These are phyloP conservation scores for Harpagoxenus sublaevis DNA, from an alignment of 2,888 invertebrate species.

Conservation along the genomic window DNA sequence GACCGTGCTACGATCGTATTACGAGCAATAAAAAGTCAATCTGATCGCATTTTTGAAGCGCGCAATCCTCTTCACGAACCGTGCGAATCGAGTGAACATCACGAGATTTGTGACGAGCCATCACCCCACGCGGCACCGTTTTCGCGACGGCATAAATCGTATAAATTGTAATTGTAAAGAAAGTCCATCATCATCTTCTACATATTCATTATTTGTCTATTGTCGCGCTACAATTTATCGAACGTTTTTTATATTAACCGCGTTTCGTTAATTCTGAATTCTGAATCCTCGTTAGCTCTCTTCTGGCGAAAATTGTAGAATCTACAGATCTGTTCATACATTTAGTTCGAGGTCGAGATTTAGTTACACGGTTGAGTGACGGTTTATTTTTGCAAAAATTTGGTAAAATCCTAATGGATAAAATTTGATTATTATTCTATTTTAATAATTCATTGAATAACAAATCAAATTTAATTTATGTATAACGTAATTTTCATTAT, in stretches of 20 bases:
- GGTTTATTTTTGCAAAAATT: background rate
- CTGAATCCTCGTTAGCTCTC: background rate
- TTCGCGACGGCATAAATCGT: background rate
- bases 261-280: background rate
- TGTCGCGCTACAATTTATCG: background rate
- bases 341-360: background rate
- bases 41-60: conserved; percentile 27
- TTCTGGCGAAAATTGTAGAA: background rate
- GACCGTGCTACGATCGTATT: conserved; percentile 11
- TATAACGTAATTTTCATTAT: background rate
- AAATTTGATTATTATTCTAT: background rate
- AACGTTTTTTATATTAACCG: background rate
- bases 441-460: background rate
- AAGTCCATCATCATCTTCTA: background rate
- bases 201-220: background rate
- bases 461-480: background rate
- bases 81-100: conserved; percentile 16
- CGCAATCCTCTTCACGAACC: conserved; percentile 32
- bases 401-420: background rate
- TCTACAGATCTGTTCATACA: background rate
- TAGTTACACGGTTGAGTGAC: background rate
- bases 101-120: conserved; percentile 13
- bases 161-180: background rate
- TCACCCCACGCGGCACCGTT: background rate
- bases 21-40: conserved; percentile 34